These are phyloP conservation scores for Typhlomys cinereus DNA, from an alignment of 2,113 vertebrate genomes.

Conservation along the genomic window DNA sequence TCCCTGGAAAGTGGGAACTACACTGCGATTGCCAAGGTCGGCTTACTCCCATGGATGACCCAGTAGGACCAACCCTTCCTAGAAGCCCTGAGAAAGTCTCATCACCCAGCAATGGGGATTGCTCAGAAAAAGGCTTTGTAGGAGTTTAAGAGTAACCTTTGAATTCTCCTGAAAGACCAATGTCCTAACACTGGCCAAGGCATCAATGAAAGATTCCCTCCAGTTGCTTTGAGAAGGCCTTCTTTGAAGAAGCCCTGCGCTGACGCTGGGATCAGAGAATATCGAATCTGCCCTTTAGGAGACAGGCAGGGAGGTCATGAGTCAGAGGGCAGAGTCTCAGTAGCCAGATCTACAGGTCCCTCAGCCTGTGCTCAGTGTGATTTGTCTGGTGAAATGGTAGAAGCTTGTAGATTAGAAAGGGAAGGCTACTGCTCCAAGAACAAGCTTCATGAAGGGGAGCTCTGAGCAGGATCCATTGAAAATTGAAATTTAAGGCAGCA, in stretches of 20 bases:
- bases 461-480: background rate
- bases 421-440: background rate
- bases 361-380: background rate
- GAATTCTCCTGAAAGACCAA: background rate
- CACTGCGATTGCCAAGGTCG: constrained; percentile 86
- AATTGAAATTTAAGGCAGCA: fast-evolving
- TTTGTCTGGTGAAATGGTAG: background rate
- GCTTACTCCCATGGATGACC: background rate
- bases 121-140: background rate
- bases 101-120: background rate
- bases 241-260: background rate
- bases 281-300: background rate
- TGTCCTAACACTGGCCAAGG: background rate
- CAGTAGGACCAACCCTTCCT: background rate
- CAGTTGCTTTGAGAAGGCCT: background rate
- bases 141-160: background rate
- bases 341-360: background rate
- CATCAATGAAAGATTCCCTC: background rate
- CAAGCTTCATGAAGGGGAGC: background rate
- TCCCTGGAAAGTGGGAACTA: constrained; percentile 86
- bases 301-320: background rate
- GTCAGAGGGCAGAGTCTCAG: background rate
- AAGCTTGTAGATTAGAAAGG: background rate
- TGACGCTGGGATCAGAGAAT: no score
- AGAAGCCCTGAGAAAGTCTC: background rate